Base-by-base conservation (phyloP, 2,113 vertebrate species). In the Scatophagus argus region DNA sequence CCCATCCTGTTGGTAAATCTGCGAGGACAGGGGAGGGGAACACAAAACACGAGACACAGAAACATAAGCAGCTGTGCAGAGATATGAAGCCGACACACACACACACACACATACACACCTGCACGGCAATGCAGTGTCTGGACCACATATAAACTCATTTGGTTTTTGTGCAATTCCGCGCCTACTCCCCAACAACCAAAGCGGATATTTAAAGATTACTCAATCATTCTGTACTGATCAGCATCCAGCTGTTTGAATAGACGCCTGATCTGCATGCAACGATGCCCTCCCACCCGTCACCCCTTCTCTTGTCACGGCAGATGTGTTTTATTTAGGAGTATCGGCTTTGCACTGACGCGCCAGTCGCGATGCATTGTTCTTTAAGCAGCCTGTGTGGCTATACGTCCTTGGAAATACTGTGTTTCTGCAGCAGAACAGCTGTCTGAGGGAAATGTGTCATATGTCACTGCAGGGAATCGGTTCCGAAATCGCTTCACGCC, bases 1-100 rank as follows among this genome's bases (percentile, higher is more conserved):
- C 97, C 97, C 97, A 99, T 80, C 97, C 97, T 60, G 96, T 97
- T 38, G 97, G 97, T 92, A 99, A 94, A 94, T 99, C 97, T 99
- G 93, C 12, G 51, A 60, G 52, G 62, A 52, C 39, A 81, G 63
- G 46, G 61, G 64, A 59, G 59, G 46, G 72, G 25, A 7, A 47
- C 11, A 62, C 17, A 65, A 66, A 38, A 71, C 13, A 83, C 19
- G 73, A 44, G 27, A 65, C 41, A 66, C 51, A 68, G 51, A 54
- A 54, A n/a, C 76, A 73, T 75, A 5, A 83, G 73, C 76, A 72
- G 46, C 55, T 49, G 74, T 76, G 55, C 62, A 74, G 12, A 56
- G 43, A 83, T 29, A 54, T 41, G 58, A 51, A 41, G 32, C 34
- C 27, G 25, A 27, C 36, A 43, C n/a, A 17, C 19, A 39, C 79